Evolutionary conservation across 2,113 vertebrate species (phyloP).

Genomic region (Brachionichthys hirsutus): DNA sequence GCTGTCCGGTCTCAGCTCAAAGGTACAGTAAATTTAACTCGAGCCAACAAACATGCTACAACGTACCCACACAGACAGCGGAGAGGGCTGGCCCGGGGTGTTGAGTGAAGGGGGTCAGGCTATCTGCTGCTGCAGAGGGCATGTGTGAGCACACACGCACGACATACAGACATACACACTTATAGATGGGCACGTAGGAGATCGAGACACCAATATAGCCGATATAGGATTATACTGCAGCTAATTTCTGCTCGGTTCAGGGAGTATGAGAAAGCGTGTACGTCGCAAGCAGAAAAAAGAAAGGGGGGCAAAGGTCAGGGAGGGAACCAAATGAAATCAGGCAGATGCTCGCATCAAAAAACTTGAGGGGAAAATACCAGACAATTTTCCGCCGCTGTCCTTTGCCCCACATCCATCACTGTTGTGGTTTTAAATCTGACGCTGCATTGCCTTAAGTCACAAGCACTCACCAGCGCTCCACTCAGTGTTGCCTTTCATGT

Average conservation of each 20-base stretch:
- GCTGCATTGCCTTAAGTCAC: no score
- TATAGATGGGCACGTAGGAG: conserved; percentile 29
- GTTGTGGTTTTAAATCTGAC: no score
- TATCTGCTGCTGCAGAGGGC: conserved; percentile 53
- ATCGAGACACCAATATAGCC: conserved; percentile 33
- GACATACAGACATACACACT: conserved; percentile 12
- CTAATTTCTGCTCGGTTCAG: conserved; percentile 36
- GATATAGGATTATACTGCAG: conserved; percentile 26
- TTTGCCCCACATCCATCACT: no score
- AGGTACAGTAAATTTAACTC: conserved; percentile 18
- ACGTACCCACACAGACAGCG: conserved; percentile 25
- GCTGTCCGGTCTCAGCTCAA: conserved; percentile 18
- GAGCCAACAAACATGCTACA: conserved; percentile 29
- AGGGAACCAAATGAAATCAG: conserved; percentile 51
- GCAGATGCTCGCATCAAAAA: conserved; percentile 60
- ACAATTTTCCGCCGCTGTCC: conserved; percentile 45
- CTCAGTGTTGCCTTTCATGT: no score
- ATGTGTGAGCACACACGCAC: conserved; percentile 34
- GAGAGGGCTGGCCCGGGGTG: conserved; percentile 43
- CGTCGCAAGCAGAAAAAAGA: conserved; percentile 8
- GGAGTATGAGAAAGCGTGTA: conserved; percentile 17
- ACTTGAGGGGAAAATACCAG: conserved; percentile 47
- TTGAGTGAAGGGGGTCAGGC: conserved; percentile 58
- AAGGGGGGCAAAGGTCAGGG: conserved; percentile 43
- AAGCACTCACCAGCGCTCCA: no score